Conservation (phyloP, 2,888 invertebrate species). For the Scaptomyza reducta region DNA sequence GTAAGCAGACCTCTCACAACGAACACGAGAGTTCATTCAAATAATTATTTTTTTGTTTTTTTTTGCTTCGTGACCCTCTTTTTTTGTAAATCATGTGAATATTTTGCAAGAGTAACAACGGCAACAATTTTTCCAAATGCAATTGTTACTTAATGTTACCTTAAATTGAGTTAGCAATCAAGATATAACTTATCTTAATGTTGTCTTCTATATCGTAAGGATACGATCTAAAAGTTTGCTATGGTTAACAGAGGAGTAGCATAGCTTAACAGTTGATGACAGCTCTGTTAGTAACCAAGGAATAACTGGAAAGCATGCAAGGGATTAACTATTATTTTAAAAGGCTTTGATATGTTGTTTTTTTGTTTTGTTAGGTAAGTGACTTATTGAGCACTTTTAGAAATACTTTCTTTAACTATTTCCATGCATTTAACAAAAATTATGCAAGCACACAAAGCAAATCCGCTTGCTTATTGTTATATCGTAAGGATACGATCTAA, state of each 20-base stretch:
- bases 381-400: no score
- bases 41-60: conserved; percentile 33
- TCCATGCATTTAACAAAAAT: not conserved
- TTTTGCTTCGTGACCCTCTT: conserved; percentile 44
- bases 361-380: no score
- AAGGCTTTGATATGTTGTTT: no score
- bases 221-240: no score
- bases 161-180: not conserved
- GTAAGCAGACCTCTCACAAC: not conserved
- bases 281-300: not conserved
- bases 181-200: not conserved
- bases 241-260: no score
- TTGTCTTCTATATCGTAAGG: no score
- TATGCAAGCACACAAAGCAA: not conserved
- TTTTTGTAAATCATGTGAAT: conserved; percentile 54
- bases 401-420: no score
- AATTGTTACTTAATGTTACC: conserved; percentile 46
- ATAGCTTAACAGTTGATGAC: no score
- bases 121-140: conserved; percentile 41
- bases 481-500: no score
- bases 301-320: not conserved
- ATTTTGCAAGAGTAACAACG: conserved; percentile 27
- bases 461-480: not conserved
- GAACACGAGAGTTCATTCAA: conserved; percentile 38
- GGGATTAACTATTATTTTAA: no score